These are phyloP conservation scores for Tenthredo livida DNA, from an alignment of 2,888 invertebrate species.

Conservation along the genomic window DNA sequence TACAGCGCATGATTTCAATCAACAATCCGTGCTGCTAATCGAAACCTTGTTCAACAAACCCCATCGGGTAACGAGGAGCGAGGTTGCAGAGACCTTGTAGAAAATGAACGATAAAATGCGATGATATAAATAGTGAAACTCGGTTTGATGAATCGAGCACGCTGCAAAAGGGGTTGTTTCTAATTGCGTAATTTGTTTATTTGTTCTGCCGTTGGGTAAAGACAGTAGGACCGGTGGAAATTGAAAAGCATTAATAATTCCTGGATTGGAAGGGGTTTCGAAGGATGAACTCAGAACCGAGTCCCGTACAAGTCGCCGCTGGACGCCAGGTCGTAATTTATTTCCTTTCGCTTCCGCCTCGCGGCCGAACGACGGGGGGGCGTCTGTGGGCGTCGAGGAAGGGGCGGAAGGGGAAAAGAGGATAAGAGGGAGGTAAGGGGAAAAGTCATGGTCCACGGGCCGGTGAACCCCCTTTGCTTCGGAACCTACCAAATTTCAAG, in stretches of 20 bases:
- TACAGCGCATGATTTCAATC: slow-evolving; percentile 7
- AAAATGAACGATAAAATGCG: not conserved
- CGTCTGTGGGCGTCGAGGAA: slow-evolving; percentile 59
- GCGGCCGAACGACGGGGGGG: slow-evolving; percentile 70
- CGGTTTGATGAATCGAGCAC: slow-evolving; percentile 54
- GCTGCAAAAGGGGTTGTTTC: slow-evolving; percentile 61
- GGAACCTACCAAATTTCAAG: slow-evolving; percentile 71
- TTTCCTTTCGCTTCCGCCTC: slow-evolving; percentile 75
- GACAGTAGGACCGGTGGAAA: slow-evolving; percentile 67
- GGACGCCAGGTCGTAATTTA: slow-evolving; percentile 74
- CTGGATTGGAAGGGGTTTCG: slow-evolving; percentile 53
- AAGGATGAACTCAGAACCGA: slow-evolving; percentile 61
- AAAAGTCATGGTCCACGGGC: slow-evolving; percentile 64
- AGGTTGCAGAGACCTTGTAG: not conserved
- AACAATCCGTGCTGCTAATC: slow-evolving; percentile 26
- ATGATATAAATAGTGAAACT: slow-evolving; percentile 30
- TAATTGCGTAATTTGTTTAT: slow-evolving; percentile 73
- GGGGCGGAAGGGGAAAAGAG: not conserved
- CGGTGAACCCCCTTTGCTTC: slow-evolving; percentile 63
- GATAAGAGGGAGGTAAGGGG: slow-evolving; percentile 61
- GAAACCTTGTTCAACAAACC: slow-evolving; percentile 16
- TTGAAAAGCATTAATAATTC: slow-evolving; percentile 75
- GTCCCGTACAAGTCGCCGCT: slow-evolving; percentile 67
- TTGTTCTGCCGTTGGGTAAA: slow-evolving; percentile 62
- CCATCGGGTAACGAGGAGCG: not conserved